Base-by-base conservation (phyloP, 64 coral and sea anemone genomes). In the Orbicella faveolata region DNA sequence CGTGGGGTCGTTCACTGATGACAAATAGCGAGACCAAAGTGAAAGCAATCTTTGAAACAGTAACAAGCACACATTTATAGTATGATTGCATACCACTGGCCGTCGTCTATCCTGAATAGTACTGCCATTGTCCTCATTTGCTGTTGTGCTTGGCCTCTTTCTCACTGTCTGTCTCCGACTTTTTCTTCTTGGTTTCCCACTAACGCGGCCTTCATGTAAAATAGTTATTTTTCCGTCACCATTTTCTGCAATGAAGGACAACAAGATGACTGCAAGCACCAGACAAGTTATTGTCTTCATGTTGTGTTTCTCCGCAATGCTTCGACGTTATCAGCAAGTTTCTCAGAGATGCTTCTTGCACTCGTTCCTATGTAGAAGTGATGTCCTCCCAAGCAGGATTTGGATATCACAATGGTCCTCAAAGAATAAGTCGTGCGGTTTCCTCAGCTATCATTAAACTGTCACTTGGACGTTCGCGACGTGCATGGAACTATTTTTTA, bases 281-380 rank as follows among this genome's bases (percentile, higher is more conserved):
- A 85, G 0, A 30, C 70, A 17, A 52, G 82, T 85, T 70, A 17
- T 72, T 66, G 25, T 85, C 36, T 85, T 66, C 82, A 85, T 85
- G 11, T 66, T 72, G 18, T 19, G 48, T 21, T 39, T 52, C 30
- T 52, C 13, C 67, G 10, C 19, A 21, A 21, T 21, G 18, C 64
- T 53, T 30, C 30, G 30, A 10, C 52, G 52, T 53, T 53, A 53
- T 19, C 23, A 20, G 23, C 18, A 67, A 67, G 64, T 6, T 67
- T 23, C 18, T 67, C 15, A 1, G 64, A 70, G 67, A 6, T 70
- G 67, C 67, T 26, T 26, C 67, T 26, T 70, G 4, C 30, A 33
- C 10, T 26, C n/a, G 21, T 23, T n/a, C 21, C 9, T 70, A 25
- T 33, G 67, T 11, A 25, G 21, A 26, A 25, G n/a, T 70, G 67